Base-by-base conservation (phyloP, 2,888 invertebrate species). In the Ommatoiulus sabulosus region DNA sequence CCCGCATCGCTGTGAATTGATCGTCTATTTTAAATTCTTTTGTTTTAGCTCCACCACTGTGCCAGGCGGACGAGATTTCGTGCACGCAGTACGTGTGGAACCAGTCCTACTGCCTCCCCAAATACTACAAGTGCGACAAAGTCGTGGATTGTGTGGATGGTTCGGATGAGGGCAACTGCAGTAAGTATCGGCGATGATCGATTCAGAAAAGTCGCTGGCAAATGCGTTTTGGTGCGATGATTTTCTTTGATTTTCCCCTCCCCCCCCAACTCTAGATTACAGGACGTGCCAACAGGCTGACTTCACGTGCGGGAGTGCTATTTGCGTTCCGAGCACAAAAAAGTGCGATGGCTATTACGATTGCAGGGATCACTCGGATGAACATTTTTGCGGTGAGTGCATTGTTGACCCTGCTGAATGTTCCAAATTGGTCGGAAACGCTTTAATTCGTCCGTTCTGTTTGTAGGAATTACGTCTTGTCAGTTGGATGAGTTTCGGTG, bases 41-140 rank as follows among this genome's bases (percentile, higher is more conserved):
- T 48, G 8, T 52, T 87, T 15, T 35, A 98, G 98, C 97, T 89
- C 97, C 98, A 88, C 98, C 98, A 48, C 97, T 98, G 92, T 99
- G 98, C 93, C 97, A 98, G 91, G 91, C 92, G 15, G 94, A 95
- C 88, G 97, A 98, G 94, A 95, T 97, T 92, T 96, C 97, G 80
- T 99, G 98, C 93, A 96, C 96, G 88, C 97, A 97, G 93, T 98
- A 98, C 94, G 96, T 96, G 91, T 98, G 97, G 95, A 98, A 98
- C 94, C 97, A 96, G 94, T 97, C 98, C 48, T 98, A 97, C 93
- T 98, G 98, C 93, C 96, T 98, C 92, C 97, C 98, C 89, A 96
- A 96, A 90, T 96, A 98, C 94, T 96, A 97, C 93, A 95, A 97
- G 93, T 98, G 98, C 94, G 98, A 98, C 94, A 97, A 96, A 95